Base-by-base conservation (phyloP, 2,797 vertebrate genomes). In the Pangasius sanitwongsei region DNA sequence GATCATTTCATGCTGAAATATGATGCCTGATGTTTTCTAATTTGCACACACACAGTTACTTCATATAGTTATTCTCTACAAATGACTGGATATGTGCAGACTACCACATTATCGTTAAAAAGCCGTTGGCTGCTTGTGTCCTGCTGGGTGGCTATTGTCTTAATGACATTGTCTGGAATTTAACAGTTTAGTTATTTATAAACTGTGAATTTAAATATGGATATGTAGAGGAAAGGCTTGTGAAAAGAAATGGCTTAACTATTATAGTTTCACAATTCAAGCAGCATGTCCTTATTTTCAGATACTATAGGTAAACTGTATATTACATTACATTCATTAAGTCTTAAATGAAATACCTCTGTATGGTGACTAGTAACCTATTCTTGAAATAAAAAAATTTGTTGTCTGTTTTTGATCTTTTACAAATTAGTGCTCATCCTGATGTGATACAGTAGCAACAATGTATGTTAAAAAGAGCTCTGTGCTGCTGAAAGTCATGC, bases 401-500 rank as follows among this genome's bases (percentile, higher is more conserved):
- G 11, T 83, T 44, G 59, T 63, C 72, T 3, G 11, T 75, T 75
- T 72, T 48, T 55, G 50, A n/a, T 31, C 44, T 77, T 77, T n/a
- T n/a, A 77, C 28, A 50, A n/a, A 53, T 28, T 82, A 20, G n/a
- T 11, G 3, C 78, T 34, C 18, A 34, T 82, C 25, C 37, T 63
- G 37, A 48, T 63, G 48, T 28, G 23, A 44, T 28, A 61, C 20
- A 44, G 57, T 31, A 41, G 34, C n/a, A 25, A 53, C 16, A 20
- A 15, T n/a, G 59, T 2, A n/a, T 9, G 37, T n/a, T 50, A 6
- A 63, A 80, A 59, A 44, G 28, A 65, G 59, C 37, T 63, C 25
- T 16, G 23, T 28, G 57, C 57, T 63, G 57, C 37, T 48, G 23
- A 65, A 83, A 28, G 16, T 86, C 8, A 89, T 69, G 59, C 87